Conservation (phyloP, 2,797 vertebrate genomes). For the Potorous gilbertii region DNA sequence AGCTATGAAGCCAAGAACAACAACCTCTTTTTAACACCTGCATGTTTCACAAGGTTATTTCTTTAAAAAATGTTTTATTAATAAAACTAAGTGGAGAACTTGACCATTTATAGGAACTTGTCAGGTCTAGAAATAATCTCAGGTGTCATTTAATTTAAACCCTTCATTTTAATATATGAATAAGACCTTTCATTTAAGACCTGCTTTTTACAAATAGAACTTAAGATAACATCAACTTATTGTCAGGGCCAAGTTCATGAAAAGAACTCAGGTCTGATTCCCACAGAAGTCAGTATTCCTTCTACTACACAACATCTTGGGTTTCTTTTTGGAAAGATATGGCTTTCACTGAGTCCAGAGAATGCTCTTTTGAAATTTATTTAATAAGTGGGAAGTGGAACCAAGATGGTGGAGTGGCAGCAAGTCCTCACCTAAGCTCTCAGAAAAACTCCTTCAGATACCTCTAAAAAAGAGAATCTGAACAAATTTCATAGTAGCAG, state of each 20-base stretch:
- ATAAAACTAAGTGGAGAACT: slow-evolving; percentile 10
- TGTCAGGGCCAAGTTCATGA: neutral
- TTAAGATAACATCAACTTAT: neutral
- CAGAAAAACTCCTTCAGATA: no score
- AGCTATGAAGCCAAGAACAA: neutral
- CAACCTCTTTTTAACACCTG: neutral
- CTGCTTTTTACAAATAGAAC: neutral
- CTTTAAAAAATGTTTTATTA: neutral
- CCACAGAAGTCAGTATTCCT: neutral
- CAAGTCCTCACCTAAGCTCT: no score
- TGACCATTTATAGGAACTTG: slow-evolving; percentile 5
- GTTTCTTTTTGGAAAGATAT: slow-evolving; percentile 24
- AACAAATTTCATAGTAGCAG: no score
- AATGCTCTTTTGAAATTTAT: slow-evolving; percentile 11
- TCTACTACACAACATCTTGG: neutral
- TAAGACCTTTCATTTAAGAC: neutral
- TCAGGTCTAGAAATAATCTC: neutral
- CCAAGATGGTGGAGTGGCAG: no score
- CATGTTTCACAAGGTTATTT: neutral
- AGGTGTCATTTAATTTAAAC: neutral
- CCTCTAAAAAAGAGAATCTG: no score
- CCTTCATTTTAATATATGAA: neutral
- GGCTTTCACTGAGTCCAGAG: neutral
- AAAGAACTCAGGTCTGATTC: neutral
- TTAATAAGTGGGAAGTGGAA: neutral